Conservation (phyloP, 2,113 vertebrate species). For the Neofelis nebulosa region DNA sequence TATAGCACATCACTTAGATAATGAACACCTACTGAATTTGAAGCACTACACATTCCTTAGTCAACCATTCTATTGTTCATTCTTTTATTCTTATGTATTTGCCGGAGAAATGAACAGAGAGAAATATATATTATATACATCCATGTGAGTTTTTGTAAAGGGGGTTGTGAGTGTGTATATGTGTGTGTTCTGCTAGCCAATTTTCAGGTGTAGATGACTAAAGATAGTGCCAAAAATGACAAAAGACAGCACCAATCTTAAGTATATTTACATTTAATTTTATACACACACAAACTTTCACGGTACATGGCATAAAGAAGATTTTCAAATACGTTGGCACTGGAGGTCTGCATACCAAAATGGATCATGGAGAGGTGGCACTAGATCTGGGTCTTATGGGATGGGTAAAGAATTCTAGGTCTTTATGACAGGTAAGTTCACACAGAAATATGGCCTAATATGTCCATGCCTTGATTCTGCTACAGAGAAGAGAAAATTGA, state of each 20-base stretch:
- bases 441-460: not conserved
- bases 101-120: not conserved
- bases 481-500: not conserved
- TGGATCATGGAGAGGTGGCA: not conserved
- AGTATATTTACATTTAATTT: not conserved
- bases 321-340: not conserved
- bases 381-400: not conserved
- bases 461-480: not conserved
- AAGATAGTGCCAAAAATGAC: not conserved
- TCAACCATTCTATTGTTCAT: not conserved
- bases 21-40: constrained; percentile 55
- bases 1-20: constrained; percentile 56
- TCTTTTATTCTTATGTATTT: not conserved
- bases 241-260: not conserved
- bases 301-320: not conserved
- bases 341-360: not conserved
- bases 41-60: not conserved
- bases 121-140: not conserved
- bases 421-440: not conserved
- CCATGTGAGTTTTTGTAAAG: not conserved
- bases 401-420: not conserved
- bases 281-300: not conserved
- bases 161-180: not conserved
- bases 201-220: not conserved
- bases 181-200: not conserved